A percentile compares a stretch with the other conserved stretches of the same genome.
Conservation (phyloP, 2,113 vertebrate genomes). For the Apteryx mantelli region DNA sequence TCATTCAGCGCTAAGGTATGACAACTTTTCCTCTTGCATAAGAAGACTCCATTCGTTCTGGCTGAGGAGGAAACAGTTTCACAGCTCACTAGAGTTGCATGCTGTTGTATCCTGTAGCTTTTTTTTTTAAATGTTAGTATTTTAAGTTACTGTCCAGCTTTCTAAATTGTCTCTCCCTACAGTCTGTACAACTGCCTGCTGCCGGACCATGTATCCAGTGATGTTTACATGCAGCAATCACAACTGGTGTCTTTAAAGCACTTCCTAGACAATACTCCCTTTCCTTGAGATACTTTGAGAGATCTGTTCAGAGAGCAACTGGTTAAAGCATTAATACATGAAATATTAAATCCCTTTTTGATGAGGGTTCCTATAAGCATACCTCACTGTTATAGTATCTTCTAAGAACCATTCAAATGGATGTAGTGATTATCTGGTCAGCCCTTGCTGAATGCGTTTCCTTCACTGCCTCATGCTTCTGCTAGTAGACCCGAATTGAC, state of each 20-base stretch:
- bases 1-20: slow-evolving; percentile 41
- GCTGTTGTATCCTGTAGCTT: background rate
- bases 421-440: background rate
- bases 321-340: no score
- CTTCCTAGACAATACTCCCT: no score
- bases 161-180: background rate
- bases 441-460: background rate
- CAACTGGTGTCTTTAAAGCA: no score
- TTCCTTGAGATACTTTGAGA: no score
- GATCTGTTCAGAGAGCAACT: no score
- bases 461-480: background rate
- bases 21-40: slow-evolving; percentile 54
- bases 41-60: background rate
- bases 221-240: no score
- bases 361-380: no score
- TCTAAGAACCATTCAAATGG: background rate
- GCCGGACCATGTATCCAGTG: background rate
- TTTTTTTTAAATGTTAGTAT: background rate
- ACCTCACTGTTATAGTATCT: no score
- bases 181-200: background rate
- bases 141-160: background rate
- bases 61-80: background rate
- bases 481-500: background rate
- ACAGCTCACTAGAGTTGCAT: background rate
- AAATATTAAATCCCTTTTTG: no score